Evolutionary conservation across 2,888 invertebrate genomes (phyloP), one percentile per base, ranked within the genome.

Genomic region (Brenthis ino): DNA sequence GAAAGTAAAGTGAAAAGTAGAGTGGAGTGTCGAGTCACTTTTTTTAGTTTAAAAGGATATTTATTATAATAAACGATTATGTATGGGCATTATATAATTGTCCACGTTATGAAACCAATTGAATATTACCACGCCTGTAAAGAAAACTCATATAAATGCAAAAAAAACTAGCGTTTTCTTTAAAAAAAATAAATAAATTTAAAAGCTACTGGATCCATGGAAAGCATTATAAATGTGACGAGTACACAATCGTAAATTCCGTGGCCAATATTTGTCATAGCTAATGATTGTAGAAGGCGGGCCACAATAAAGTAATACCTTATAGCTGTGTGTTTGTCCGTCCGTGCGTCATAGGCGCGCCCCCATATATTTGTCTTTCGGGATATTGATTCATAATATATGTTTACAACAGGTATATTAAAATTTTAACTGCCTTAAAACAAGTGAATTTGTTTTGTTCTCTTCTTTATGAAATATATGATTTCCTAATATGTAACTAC

Each of bases 301-400:
- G 84, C 83, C 83, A 87, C 83, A 88, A 88, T 90, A 89, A 89
- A 89, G 84, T 89, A 85, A 87, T 89, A 88, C 80, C 89, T 91
- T 91, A 91, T 87, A 84, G 86, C 80, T 73, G 77, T 79, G 78
- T 89, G 88, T 88, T 88, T 87, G 87, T 80, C 71, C 79, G 80
- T 74, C 74, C 82, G 85, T 89, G 89, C 91, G 91, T 91, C 91
- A 90, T 84, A 82, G 88, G 85, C 88, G 81, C 88, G 74, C 88
- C 89, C 83, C 83, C 77, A 72, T 69, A 74, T 72, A 73, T 74
- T 74, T 72, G 60, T 67, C 65, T 69, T 72, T 70, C 72, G 69
- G 61, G 67, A 65, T 56, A 61, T 51, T 63, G 55, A 53, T 37
- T 63, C 37, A 70, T 54, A 47, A 37, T 20, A 16, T 57, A 50